These are phyloP conservation scores for Leptothorax acervorum DNA, from an alignment of 2,888 invertebrate genomes.

Conservation along the genomic window DNA sequence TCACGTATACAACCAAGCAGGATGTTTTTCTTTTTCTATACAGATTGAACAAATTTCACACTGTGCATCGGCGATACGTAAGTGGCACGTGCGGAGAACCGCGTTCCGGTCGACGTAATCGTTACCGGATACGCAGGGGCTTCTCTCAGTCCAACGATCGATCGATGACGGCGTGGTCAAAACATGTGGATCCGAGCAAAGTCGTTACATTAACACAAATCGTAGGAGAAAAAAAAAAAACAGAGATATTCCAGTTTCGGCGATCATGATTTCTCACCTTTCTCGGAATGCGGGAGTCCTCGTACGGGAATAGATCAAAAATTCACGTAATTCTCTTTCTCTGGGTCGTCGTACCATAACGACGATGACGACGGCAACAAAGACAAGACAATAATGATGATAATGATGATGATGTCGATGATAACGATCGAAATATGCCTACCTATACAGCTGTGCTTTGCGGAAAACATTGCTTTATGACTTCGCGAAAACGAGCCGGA, in stretches of 20 bases:
- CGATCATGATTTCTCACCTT: constrained; percentile 16
- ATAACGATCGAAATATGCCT: not conserved
- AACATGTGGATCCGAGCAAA: constrained; percentile 5
- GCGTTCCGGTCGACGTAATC: constrained; percentile 64
- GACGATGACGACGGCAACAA: not conserved
- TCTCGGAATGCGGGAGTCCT: not conserved
- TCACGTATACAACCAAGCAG: not conserved
- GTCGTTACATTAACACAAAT: constrained; percentile 7
- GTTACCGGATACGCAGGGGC: constrained; percentile 60
- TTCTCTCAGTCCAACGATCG: constrained; percentile 40
- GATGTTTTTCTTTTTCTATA: not conserved
- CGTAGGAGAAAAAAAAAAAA: not conserved
- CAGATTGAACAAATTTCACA: not conserved
- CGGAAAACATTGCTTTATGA: not conserved
- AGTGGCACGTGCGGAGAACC: constrained; percentile 8
- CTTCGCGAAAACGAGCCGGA: constrained; percentile 4
- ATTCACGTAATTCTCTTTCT: constrained; percentile 12
- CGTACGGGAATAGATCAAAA: not conserved
- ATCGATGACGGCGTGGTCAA: constrained; percentile 33
- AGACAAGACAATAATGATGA: not conserved
- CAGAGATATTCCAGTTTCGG: constrained; percentile 15
- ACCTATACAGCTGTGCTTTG: not conserved
- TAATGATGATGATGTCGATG: not conserved
- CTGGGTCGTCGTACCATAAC: constrained; percentile 20
- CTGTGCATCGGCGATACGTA: constrained; percentile 8